Percentiles rank a stretch among this genome's conserved stretches.
These are phyloP conservation scores for Allophyes oxyacanthae DNA, from an alignment of 2,888 invertebrate species.

Conservation along the genomic window DNA sequence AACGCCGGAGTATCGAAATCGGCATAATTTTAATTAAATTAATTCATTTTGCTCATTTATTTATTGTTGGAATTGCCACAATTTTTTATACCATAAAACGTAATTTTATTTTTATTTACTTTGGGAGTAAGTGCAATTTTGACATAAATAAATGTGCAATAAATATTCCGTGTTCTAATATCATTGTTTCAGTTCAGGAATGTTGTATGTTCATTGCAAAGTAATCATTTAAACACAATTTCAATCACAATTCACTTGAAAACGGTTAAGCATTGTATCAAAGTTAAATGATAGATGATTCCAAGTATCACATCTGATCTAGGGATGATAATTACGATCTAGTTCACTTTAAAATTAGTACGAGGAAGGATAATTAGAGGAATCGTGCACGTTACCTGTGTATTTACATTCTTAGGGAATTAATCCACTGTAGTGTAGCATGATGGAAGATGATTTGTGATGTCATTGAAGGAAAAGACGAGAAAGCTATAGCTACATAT, in stretches of 20 bases:
- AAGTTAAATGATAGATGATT: constrained; percentile 25
- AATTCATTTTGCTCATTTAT: constrained; percentile 59
- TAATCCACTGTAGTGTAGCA: constrained; percentile 14
- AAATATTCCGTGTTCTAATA: constrained; percentile 18
- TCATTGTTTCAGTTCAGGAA: constrained; percentile 42
- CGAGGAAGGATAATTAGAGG: constrained; percentile 15
- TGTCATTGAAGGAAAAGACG: constrained; percentile 1
- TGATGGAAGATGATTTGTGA: not conserved
- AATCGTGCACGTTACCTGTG: constrained; percentile 27
- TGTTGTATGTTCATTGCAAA: constrained; percentile 44
- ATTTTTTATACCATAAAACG: constrained; percentile 29
- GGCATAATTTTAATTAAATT: constrained; percentile 45
- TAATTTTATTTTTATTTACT: constrained; percentile 44
- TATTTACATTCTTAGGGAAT: constrained; percentile 16
- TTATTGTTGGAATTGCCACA: constrained; percentile 60
- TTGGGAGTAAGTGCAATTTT: constrained; percentile 61
- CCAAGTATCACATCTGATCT: constrained; percentile 16
- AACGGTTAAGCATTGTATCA: constrained; percentile 20
- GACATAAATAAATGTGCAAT: constrained; percentile 60
- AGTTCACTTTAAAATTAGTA: constrained; percentile 34
- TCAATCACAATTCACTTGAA: constrained; percentile 14
- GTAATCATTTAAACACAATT: constrained; percentile 25
- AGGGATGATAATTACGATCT: constrained; percentile 20
- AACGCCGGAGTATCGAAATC: constrained; percentile 45
- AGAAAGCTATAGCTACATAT: not conserved